Evolutionary conservation across 2,888 invertebrate genomes (phyloP).

Genomic region (Cryptocephalus primarius): DNA sequence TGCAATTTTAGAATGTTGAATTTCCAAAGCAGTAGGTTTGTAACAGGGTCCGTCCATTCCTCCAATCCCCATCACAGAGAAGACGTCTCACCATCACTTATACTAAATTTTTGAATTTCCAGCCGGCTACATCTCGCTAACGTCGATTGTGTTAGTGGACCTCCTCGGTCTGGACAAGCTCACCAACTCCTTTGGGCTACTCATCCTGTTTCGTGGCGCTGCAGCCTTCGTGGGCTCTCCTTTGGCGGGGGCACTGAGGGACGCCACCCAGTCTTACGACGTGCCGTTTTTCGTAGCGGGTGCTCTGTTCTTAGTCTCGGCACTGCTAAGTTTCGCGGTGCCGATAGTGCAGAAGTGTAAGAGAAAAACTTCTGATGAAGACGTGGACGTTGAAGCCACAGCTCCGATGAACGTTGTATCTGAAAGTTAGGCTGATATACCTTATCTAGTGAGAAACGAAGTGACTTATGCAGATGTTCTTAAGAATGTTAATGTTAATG

Average conservation of each 20-base stretch:
- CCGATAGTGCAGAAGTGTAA: not conserved
- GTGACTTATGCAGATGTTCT: too few species aligned
- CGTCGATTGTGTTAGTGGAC: conserved; percentile 95
- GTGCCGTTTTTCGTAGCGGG: conserved; percentile 90
- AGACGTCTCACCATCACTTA: not conserved
- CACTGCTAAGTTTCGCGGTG: conserved; percentile 26
- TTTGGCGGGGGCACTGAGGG: conserved; percentile 82
- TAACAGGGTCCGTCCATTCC: not conserved
- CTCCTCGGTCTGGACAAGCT: conserved; percentile 88
- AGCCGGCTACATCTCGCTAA: conserved; percentile 96
- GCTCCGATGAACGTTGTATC: not conserved
- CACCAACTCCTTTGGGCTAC: conserved; percentile 93
- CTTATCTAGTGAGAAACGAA: too few species aligned
- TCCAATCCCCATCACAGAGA: not conserved
- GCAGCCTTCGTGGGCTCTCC: conserved; percentile 84
- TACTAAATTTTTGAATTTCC: conserved; percentile 21
- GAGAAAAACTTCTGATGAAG: not conserved
- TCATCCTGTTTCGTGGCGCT: conserved; percentile 90
- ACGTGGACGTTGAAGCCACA: not conserved
- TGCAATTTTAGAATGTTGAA: not conserved
- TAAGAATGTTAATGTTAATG: too few species aligned
- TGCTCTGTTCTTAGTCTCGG: conserved; percentile 71
- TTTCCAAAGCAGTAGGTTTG: not conserved
- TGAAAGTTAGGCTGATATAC: too few species aligned
- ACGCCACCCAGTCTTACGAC: conserved; percentile 73